Evolutionary conservation across 2,888 invertebrate genomes (phyloP).

Genomic region (Drepana falcataria): DNA sequence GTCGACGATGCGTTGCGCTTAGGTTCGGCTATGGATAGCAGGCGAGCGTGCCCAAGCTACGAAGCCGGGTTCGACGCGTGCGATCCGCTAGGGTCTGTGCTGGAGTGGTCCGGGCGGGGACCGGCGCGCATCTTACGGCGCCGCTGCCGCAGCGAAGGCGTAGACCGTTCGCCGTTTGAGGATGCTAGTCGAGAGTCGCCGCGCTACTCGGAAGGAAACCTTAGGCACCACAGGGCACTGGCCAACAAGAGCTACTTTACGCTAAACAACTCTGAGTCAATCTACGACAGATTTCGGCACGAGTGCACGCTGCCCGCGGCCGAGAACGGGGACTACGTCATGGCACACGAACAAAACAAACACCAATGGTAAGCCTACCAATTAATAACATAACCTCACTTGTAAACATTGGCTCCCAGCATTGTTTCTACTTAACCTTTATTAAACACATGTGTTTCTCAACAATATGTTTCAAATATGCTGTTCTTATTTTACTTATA

Average conservation of each 20-base stretch:
- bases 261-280: constrained; percentile 45
- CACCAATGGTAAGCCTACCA: constrained; percentile 47
- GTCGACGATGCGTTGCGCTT: constrained; percentile 62
- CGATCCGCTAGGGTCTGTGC: constrained; percentile 61
- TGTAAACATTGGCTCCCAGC: not conserved
- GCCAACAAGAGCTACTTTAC: constrained; percentile 65
- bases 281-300: constrained; percentile 49
- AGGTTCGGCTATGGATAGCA: constrained; percentile 71
- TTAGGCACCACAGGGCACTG: constrained; percentile 44
- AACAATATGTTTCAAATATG: too few relatives aligned
- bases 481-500: too few relatives aligned
- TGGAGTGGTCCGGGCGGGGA: constrained; percentile 59
- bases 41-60: constrained; percentile 66
- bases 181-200: constrained; percentile 56
- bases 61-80: constrained; percentile 70
- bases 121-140: constrained; percentile 67
- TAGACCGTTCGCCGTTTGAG: constrained; percentile 72
- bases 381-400: constrained; percentile 37
- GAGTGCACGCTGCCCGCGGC: constrained; percentile 61
- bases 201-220: constrained; percentile 47
- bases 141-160: constrained; percentile 72
- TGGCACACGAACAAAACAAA: constrained; percentile 58
- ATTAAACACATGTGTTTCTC: too few relatives aligned
- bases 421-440: not conserved
- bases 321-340: constrained; percentile 68